Conservation (phyloP, 1,140 invertebrate species). For the Linepithema humile region DNA sequence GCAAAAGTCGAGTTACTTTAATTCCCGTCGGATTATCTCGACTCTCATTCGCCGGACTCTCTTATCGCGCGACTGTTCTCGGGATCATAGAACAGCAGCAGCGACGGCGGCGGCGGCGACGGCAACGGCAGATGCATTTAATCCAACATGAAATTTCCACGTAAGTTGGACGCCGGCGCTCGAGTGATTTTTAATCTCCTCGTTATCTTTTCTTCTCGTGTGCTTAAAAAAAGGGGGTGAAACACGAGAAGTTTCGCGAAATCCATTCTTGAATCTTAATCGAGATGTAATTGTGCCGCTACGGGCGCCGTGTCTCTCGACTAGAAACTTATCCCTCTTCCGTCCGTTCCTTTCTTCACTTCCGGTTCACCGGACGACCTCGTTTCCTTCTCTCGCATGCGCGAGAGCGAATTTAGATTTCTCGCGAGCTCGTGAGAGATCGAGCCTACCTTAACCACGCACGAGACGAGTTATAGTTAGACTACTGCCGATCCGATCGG, state of each 20-base stretch:
- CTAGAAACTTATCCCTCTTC: not conserved
- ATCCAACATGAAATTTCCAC: constrained; percentile 52
- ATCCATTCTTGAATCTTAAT: constrained; percentile 46
- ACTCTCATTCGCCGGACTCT: constrained; percentile 51
- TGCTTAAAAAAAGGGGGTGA: not conserved
- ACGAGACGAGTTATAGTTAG: not conserved
- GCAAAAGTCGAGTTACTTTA: constrained; percentile 47
- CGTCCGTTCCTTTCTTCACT: constrained; percentile 1
- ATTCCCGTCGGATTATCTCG: constrained; percentile 53
- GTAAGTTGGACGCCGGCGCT: constrained; percentile 38
- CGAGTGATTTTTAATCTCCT: constrained; percentile 54
- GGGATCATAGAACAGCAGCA: constrained; percentile 44
- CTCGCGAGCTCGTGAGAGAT: not conserved
- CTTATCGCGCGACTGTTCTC: constrained; percentile 43
- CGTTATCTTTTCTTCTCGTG: not conserved
- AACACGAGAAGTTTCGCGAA: constrained; percentile 1
- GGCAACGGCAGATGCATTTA: constrained; percentile 26
- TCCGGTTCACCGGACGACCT: not conserved
- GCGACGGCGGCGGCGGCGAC: constrained; percentile 1
- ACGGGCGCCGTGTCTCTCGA: not conserved
- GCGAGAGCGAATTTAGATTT: constrained; percentile 23
- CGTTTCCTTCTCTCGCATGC: not conserved
- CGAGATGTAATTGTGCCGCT: constrained; percentile 51
- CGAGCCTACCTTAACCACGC: not conserved
- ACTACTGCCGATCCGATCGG: not conserved